phyloP scores from a whole-genome alignment of 2,113 vertebrate genomes.

The Nyctereutes procyonoides region DNA sequence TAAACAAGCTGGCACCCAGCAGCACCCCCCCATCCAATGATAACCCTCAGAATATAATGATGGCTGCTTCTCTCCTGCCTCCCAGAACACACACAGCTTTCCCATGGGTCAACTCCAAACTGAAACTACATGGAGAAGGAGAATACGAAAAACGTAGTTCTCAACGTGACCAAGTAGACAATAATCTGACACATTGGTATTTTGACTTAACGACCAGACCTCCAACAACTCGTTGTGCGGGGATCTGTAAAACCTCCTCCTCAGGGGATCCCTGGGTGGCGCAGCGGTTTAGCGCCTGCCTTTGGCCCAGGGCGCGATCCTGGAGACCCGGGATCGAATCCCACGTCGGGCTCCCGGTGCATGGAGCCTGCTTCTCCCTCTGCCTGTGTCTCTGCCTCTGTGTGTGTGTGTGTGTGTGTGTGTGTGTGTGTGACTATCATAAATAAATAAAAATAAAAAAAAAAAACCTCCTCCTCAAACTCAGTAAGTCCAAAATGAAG shows the following conservation, averaged over 20 bases:
- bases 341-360: too few relatives aligned
- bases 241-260: background rate
- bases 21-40: rapidly evolving
- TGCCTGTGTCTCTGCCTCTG: too few relatives aligned
- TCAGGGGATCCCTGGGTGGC: too few relatives aligned
- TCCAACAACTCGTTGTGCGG: background rate
- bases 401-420: too few relatives aligned
- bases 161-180: background rate
- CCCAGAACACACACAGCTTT: conserved; percentile 7
- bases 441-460: too few relatives aligned
- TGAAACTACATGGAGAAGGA: background rate
- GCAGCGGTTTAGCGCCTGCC: too few relatives aligned
- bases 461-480: background rate
- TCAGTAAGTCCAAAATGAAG: background rate
- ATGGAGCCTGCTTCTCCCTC: too few relatives aligned
- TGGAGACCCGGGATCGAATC: too few relatives aligned
- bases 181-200: background rate
- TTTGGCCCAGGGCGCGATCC: too few relatives aligned
- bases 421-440: too few relatives aligned
- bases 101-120: background rate
- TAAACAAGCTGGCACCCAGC: background rate
- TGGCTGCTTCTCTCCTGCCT: background rate
- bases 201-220: background rate
- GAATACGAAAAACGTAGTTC: background rate
- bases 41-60: background rate